Base-by-base conservation (phyloP, 2,797 vertebrate species). In the Anguilla obscura region DNA sequence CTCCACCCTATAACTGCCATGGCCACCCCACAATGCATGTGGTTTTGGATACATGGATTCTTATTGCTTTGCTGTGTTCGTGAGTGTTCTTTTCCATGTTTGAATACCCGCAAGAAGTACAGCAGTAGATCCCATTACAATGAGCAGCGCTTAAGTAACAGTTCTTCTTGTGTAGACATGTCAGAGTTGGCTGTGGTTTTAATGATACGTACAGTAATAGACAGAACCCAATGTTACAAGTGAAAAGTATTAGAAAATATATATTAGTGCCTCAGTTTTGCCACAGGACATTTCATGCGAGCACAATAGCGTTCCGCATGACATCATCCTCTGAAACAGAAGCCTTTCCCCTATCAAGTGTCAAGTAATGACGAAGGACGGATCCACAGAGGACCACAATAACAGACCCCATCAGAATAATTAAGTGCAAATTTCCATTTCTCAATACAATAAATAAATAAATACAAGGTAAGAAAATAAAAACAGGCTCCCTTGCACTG, bases 291-390 rank as follows among this genome's bases (percentile, higher is more conserved):
- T 71, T 45, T 74, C 80, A 88, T 82, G 82, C 12, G 48, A 10
- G 27, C 8, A 30, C n/a, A 33, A 58, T 63, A 36, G 21, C 58
- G 33, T 50, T 88, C 50, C 40, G 33, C 33, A 79, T 88, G 56
- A 90, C 74, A 85, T 86, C 48, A 76, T 12, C 18, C 5, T 83
- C 9, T 12, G 66, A 27, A 85, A 84, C 84, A 89, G 24, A n/a
- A 54, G 69, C 56, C 66, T 58, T 69, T 56, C 40, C 27, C 86
- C 36, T 56, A 88, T 87, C 87, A 85, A 76, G 76, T 90, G 85
- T 82, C 86, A 86, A 84, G 56, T 88, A 86, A 85, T 85, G 66
- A 88, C 63, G 88, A 76, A 40, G 10, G 24, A 54, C 45, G 4
- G 12, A 10, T 36, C 45, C 30, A 8, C 66, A 84, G 27, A 82